These are phyloP conservation scores for Rhineura floridana DNA, from an alignment of 2,113 vertebrate species.

Conservation along the genomic window DNA sequence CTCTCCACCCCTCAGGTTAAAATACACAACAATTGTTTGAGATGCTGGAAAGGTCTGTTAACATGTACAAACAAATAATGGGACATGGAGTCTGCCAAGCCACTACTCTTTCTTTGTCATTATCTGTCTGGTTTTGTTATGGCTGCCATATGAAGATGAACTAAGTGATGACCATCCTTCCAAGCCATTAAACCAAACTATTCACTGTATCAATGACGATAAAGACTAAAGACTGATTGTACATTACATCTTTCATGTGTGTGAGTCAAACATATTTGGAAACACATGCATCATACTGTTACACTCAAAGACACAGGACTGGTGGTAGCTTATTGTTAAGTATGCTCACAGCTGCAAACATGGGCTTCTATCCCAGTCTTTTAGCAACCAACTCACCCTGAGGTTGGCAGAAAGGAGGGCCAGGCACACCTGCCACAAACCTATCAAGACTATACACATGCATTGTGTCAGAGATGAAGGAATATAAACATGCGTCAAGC, in stretches of 20 bases:
- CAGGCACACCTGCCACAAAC: background rate
- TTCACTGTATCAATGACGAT: background rate
- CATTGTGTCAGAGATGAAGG: background rate
- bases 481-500: no score
- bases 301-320: background rate
- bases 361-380: background rate
- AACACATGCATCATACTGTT: background rate
- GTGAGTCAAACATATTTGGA: background rate
- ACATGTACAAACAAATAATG: background rate
- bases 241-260: background rate
- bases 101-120: background rate
- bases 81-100: background rate
- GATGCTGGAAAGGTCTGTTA: background rate
- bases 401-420: background rate
- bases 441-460: background rate
- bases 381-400: background rate
- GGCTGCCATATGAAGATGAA: background rate
- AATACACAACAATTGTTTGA: background rate
- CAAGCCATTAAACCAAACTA: background rate
- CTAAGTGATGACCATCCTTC: background rate
- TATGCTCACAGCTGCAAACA: background rate
- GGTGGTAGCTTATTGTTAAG: background rate
- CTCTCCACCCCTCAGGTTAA: background rate
- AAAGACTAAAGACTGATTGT: background rate
- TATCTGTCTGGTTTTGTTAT: background rate